These are phyloP conservation scores for Mionectes olivaceus DNA, from an alignment of 2,797 vertebrate genomes.

Conservation along the genomic window DNA sequence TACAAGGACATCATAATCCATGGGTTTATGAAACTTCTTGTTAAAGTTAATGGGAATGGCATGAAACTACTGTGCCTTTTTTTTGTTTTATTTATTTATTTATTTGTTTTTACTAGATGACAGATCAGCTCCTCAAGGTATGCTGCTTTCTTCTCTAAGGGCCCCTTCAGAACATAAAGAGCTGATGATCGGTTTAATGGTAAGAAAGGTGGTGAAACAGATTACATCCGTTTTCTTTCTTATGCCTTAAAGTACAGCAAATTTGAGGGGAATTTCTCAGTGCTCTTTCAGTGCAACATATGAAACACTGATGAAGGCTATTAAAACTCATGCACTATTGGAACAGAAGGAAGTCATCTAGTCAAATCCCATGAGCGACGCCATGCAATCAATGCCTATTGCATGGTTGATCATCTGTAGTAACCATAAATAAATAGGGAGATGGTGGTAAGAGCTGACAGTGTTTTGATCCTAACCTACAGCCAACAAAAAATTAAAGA, in stretches of 20 bases:
- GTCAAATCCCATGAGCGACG: not conserved
- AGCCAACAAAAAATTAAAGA: not conserved
- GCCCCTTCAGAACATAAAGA: not conserved
- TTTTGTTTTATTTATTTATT: not conserved
- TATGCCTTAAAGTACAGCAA: not conserved
- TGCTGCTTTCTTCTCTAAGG: not conserved
- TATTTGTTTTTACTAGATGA: not conserved
- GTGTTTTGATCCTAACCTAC: not conserved
- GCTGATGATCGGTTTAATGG: fast-evolving
- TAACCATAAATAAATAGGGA: not conserved
- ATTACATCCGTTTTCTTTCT: not conserved
- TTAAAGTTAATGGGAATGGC: not conserved
- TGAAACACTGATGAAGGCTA: not conserved
- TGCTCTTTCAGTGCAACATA: not conserved
- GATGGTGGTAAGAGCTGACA: not conserved
- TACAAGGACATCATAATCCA: not conserved
- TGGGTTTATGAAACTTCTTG: not conserved
- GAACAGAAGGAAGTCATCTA: not conserved
- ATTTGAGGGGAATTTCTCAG: not conserved
- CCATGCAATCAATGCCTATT: not conserved
- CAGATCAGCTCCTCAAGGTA: not conserved
- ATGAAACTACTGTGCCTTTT: not conserved
- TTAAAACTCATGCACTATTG: not conserved
- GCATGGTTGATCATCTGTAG: not conserved
- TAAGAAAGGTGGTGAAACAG: not conserved